Evolutionary conservation across 2,888 invertebrate genomes (phyloP).

Genomic region (Hipparchia sbordonii): DNA sequence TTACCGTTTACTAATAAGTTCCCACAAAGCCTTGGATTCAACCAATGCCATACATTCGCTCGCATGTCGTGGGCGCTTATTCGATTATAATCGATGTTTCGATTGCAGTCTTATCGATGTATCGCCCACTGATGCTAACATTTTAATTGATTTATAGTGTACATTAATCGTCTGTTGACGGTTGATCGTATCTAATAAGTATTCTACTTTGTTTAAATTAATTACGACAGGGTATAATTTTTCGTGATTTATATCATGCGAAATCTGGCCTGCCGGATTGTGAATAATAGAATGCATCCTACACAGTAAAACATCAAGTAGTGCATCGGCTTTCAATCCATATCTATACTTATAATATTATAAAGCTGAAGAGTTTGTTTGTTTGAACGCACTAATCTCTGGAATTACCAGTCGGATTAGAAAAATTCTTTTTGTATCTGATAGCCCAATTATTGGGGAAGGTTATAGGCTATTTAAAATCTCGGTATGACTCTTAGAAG

Average conservation of each 20-base stretch:
- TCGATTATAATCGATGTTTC: slow-evolving; percentile 19
- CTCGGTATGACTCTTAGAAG: no score
- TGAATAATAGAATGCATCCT: not conserved
- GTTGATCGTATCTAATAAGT: slow-evolving; percentile 9
- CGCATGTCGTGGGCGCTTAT: slow-evolving; percentile 25
- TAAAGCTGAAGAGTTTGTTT: no score
- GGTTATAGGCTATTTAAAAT: no score
- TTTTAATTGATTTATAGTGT: slow-evolving; percentile 11
- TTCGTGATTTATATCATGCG: not conserved
- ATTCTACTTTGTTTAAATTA: slow-evolving; percentile 11
- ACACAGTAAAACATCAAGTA: not conserved
- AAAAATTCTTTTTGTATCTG: no score
- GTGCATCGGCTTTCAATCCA: no score
- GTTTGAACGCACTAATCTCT: no score
- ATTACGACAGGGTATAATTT: slow-evolving; percentile 2
- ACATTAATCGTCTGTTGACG: not conserved
- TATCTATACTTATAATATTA: no score
- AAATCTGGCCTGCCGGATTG: not conserved
- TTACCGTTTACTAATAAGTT: slow-evolving; percentile 21
- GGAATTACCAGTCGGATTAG: no score
- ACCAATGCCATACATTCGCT: slow-evolving; percentile 32
- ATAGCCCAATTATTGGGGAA: no score
- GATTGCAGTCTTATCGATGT: slow-evolving; percentile 15
- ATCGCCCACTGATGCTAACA: slow-evolving; percentile 9
- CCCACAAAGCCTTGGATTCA: slow-evolving; percentile 28